phyloP scores from a whole-genome alignment of 1,140 invertebrate genomes.

The Panulirus ornatus region DNA sequence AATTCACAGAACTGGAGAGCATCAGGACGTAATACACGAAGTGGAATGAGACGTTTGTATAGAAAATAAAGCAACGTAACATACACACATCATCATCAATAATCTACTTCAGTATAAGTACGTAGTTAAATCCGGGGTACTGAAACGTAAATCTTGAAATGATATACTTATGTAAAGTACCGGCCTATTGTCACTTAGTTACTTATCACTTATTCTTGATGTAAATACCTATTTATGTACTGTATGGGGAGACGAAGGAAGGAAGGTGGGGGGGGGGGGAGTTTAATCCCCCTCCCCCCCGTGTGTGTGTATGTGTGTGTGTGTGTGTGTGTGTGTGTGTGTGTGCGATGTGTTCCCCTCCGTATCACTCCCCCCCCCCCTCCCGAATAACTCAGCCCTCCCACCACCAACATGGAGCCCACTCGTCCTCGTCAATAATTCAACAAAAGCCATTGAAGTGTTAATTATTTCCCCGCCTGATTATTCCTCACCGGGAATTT shows the following conservation, averaged over 20 bases:
- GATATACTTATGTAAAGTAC: not conserved
- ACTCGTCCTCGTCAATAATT: not conserved
- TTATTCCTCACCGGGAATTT: not conserved
- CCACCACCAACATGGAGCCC: not conserved
- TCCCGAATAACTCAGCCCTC: too few relatives aligned
- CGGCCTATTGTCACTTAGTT: not conserved
- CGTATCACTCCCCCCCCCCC: too few relatives aligned
- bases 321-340: not conserved
- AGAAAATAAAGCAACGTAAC: too few relatives aligned
- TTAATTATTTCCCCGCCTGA: not conserved
- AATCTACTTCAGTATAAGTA: too few relatives aligned
- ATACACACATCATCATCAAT: too few relatives aligned
- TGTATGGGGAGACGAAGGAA: not conserved
- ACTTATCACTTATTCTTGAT: too few relatives aligned
- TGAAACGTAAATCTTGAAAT: not conserved
- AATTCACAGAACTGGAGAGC: not conserved
- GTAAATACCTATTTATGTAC: not conserved
- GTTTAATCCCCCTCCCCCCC: not conserved
- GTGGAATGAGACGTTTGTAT: too few relatives aligned
- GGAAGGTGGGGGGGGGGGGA: not conserved
- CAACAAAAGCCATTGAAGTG: not conserved
- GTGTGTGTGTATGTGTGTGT: not conserved
- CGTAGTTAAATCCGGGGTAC: not conserved
- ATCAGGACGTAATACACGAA: too few relatives aligned
- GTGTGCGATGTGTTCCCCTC: not conserved